These are phyloP conservation scores for Tromatobia lineatoria DNA, from an alignment of 2,888 invertebrate genomes.

Conservation along the genomic window DNA sequence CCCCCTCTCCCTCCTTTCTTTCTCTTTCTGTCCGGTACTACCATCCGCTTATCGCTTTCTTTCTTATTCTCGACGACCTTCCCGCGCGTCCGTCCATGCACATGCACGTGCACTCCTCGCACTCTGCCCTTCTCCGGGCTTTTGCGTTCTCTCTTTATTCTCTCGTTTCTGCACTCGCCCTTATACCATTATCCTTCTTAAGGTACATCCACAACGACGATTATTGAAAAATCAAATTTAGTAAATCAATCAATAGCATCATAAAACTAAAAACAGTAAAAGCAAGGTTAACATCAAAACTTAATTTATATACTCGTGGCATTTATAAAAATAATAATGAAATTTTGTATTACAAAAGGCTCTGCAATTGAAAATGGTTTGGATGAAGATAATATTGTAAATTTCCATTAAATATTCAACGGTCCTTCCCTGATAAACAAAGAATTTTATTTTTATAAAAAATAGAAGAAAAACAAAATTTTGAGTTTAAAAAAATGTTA, in stretches of 20 bases:
- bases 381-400: too few relatives aligned
- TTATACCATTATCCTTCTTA: constrained; percentile 55
- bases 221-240: neutral
- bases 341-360: too few relatives aligned
- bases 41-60: constrained; percentile 57
- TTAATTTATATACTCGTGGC: too few relatives aligned
- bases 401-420: too few relatives aligned
- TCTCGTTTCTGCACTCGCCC: constrained; percentile 61
- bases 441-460: too few relatives aligned
- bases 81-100: constrained; percentile 52
- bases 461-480: too few relatives aligned
- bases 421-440: too few relatives aligned
- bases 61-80: constrained; percentile 68
- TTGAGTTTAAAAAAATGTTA: too few relatives aligned
- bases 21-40: constrained; percentile 45
- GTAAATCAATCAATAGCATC: neutral
- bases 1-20: constrained; percentile 19
- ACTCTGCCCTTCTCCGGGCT: constrained; percentile 62
- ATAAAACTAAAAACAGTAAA: neutral
- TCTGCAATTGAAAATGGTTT: too few relatives aligned
- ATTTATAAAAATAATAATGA: too few relatives aligned
- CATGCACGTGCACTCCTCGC: constrained; percentile 62
- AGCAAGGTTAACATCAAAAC: too few relatives aligned
- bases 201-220: constrained; percentile 50
- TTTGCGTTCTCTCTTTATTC: constrained; percentile 59